Percentiles rank a stretch among this genome's conserved stretches.
phyloP scores from a whole-genome alignment of 1,140 invertebrate genomes.

The Rhagoletis pomonella region DNA sequence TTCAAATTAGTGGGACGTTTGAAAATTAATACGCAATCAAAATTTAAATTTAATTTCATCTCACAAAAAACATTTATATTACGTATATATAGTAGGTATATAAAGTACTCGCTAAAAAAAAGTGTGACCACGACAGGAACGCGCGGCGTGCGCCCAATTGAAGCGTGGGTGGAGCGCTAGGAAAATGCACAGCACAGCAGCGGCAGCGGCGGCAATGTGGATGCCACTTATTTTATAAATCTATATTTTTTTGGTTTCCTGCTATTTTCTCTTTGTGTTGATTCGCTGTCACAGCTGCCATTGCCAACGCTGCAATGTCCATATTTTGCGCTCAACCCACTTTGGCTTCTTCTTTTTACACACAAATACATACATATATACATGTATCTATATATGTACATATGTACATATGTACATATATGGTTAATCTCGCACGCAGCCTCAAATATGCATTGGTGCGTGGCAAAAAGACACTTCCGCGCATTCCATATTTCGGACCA shows the following conservation, averaged over 20 bases:
- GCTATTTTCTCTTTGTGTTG: not conserved
- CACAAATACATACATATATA: not conserved
- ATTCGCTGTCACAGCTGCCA: not conserved
- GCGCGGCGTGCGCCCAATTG: not conserved
- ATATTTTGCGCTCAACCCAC: conserved; percentile 5
- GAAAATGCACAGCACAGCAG: not conserved
- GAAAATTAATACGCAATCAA: conserved; percentile 39
- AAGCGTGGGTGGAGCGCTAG: not conserved
- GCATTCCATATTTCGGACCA: conserved; percentile 17
- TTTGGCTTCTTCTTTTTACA: not conserved
- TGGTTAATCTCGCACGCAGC: too few relatives aligned
- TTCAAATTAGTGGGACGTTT: not conserved
- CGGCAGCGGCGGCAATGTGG: not conserved
- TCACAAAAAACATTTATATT: conserved; percentile 45
- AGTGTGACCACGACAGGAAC: not conserved
- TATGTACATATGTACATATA: too few relatives aligned
- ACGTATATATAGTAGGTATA: conserved; percentile 15
- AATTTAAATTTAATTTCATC: conserved; percentile 46
- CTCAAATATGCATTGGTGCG: not conserved
- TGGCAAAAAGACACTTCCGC: not conserved
- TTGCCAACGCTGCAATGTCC: not conserved
- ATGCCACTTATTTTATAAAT: too few relatives aligned
- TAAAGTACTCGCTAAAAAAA: conserved; percentile 1
- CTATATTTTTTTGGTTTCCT: too few relatives aligned
- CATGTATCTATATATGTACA: too few relatives aligned